These are phyloP conservation scores for Araneus ventricosus DNA, from an alignment of 1,140 invertebrate genomes.

Conservation along the genomic window DNA sequence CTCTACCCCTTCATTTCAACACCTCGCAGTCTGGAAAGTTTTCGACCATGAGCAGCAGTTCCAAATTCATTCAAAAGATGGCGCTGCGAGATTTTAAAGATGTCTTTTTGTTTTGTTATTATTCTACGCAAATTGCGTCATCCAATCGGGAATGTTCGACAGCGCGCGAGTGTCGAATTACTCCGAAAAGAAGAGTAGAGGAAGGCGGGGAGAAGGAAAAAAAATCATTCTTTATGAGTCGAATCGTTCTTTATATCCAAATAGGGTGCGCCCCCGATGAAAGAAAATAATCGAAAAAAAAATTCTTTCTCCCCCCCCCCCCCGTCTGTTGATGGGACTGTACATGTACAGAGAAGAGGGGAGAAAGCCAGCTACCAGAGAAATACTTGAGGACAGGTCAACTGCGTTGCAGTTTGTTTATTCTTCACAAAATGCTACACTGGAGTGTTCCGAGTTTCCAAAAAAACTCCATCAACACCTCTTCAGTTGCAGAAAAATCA, in stretches of 20 bases:
- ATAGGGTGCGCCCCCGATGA: neutral
- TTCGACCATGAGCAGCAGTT: neutral
- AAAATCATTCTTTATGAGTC: neutral
- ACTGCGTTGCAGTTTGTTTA: neutral
- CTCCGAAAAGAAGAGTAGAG: neutral
- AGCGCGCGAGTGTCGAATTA: neutral
- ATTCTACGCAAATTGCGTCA: neutral
- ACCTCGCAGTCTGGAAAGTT: neutral
- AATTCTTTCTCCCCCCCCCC: neutral
- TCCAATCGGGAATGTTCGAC: neutral
- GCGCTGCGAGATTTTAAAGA: neutral
- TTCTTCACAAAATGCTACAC: neutral
- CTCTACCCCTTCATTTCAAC: neutral
- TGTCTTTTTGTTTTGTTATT: neutral
- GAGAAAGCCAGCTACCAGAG: neutral
- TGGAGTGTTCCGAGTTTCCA: neutral
- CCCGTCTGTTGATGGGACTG: neutral
- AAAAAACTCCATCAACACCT: neutral
- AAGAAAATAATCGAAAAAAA: neutral
- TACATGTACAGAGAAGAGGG: neutral
- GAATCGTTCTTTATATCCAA: constrained; percentile 3
- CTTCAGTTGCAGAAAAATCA: neutral
- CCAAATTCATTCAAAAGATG: neutral
- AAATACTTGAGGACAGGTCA: neutral
- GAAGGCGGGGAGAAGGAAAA: neutral